Evolutionary conservation across 2,888 invertebrate genomes (phyloP).

Genomic region (Sphecodes monilicornis): DNA sequence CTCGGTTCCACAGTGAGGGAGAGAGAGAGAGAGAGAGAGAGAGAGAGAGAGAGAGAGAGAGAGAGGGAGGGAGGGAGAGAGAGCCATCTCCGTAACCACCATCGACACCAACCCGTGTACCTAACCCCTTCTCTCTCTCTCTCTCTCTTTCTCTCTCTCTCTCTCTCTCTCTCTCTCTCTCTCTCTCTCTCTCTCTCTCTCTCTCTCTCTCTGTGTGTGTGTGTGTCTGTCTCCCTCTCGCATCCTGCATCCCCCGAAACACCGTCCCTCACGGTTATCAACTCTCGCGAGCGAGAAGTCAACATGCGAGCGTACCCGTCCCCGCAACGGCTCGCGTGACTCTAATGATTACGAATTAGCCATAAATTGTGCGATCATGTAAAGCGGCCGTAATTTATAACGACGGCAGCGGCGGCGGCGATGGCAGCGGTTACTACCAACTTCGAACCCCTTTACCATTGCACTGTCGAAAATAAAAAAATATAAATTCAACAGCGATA

Average conservation of each 20-base stretch:
- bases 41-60: background rate
- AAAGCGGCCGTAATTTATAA: constrained; percentile 77
- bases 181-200: background rate
- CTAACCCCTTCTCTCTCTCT: constrained; percentile 15
- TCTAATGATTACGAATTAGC: constrained; percentile 80
- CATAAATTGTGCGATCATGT: constrained; percentile 80
- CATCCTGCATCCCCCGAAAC: background rate
- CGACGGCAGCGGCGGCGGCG: constrained; percentile 23
- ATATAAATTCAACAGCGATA: background rate
- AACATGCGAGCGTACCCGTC: constrained; percentile 73
- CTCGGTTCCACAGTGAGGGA: constrained; percentile 44
- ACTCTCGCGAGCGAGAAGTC: constrained; percentile 75
- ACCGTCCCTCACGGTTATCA: constrained; percentile 67
- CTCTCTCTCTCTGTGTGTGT: background rate
- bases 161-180: background rate
- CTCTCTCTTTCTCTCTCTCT: background rate
- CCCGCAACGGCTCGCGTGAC: constrained; percentile 79
- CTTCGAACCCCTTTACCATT: background rate
- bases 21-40: background rate
- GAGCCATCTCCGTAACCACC: constrained; percentile 48
- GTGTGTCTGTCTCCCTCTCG: no score
- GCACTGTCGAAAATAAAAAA: background rate
- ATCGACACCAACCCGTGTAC: constrained; percentile 16
- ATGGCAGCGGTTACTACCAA: constrained; percentile 27
- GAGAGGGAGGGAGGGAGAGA: background rate